Percentiles rank a stretch among this genome's conserved stretches.
phyloP scores from a whole-genome alignment of 2,113 vertebrate species.

The Eretmochelys imbricata region DNA sequence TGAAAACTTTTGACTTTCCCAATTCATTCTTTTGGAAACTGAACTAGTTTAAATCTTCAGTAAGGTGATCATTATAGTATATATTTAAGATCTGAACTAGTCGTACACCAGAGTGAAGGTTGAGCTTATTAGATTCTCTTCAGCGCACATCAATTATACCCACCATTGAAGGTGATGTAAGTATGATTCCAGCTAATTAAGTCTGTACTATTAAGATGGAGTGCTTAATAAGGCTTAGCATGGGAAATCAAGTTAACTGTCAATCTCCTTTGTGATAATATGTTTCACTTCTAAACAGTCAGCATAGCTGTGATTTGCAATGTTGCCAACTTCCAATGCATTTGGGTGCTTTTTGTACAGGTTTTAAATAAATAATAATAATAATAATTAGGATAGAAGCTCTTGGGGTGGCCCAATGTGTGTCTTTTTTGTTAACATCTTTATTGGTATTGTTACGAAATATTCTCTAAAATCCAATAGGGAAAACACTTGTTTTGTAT shows the following conservation, averaged over 20 bases:
- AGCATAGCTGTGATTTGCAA: not conserved
- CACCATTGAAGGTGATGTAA: conserved; percentile 67
- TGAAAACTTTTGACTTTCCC: not conserved
- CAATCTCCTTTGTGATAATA: conserved; percentile 56
- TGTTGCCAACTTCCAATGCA: not conserved
- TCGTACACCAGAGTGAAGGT: conserved; percentile 49
- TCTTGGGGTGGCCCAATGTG: not conserved
- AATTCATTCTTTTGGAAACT: not conserved
- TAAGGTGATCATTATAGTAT: not conserved
- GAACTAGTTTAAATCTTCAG: conserved; percentile 12
- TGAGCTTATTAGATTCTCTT: conserved; percentile 59
- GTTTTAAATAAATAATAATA: not conserved
- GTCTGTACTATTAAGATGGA: conserved; percentile 48
- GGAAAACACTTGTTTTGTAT: not conserved
- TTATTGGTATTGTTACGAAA: not conserved
- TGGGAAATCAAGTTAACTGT: conserved; percentile 59
- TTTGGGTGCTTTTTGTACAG: not conserved
- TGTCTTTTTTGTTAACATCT: not conserved
- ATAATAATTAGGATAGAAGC: not conserved
- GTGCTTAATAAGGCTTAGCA: conserved; percentile 62
- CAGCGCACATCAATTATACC: conserved; percentile 69
- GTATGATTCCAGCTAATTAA: conserved; percentile 68
- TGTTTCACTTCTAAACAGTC: conserved; percentile 35
- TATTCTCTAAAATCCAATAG: not conserved
- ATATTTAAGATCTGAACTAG: conserved; percentile 21